A percentile compares a stretch with the other conserved stretches of the same genome.
These are phyloP conservation scores for Phoxinus phoxinus DNA, from an alignment of 2,113 vertebrate species.

Conservation along the genomic window DNA sequence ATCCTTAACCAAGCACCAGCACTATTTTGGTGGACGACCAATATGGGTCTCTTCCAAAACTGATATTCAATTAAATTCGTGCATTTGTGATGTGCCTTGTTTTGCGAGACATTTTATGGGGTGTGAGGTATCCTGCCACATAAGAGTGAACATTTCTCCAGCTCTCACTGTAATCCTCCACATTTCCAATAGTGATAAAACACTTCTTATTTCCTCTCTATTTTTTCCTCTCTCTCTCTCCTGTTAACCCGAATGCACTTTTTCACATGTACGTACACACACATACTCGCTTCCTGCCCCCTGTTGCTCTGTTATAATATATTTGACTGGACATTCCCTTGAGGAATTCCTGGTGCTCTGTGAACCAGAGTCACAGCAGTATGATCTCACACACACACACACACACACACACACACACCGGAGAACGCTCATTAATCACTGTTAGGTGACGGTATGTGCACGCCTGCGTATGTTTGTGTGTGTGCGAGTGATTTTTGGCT, in stretches of 20 bases:
- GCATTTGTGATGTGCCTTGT: not conserved
- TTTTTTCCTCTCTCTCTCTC: not conserved
- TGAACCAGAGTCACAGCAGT: conserved; percentile 70
- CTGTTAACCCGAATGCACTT: not conserved
- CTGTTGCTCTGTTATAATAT: conserved; percentile 68
- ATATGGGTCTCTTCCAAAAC: not conserved
- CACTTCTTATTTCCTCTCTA: conserved; percentile 18
- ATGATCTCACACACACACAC: conserved; percentile 68
- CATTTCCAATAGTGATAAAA: conserved; percentile 26
- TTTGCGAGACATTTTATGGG: conserved; percentile 16
- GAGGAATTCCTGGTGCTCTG: conserved; percentile 76
- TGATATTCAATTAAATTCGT: not conserved
- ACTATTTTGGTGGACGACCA: not conserved
- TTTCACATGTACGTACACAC: not conserved
- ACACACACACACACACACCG: conserved; percentile 59
- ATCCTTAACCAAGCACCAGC: not conserved
- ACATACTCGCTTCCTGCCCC: conserved; percentile 17
- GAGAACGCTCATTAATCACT: conserved; percentile 76
- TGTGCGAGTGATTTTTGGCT: conserved; percentile 6
- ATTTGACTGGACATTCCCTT: conserved; percentile 69
- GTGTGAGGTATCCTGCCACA: conserved; percentile 12
- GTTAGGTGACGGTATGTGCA: conserved; percentile 43
- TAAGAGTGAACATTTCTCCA: conserved; percentile 24
- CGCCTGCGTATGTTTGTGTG: conserved; percentile 12
- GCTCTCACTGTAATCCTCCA: conserved; percentile 18